These are phyloP conservation scores for Gymnocheta viridis DNA, from an alignment of 2,888 invertebrate species.

Conservation along the genomic window DNA sequence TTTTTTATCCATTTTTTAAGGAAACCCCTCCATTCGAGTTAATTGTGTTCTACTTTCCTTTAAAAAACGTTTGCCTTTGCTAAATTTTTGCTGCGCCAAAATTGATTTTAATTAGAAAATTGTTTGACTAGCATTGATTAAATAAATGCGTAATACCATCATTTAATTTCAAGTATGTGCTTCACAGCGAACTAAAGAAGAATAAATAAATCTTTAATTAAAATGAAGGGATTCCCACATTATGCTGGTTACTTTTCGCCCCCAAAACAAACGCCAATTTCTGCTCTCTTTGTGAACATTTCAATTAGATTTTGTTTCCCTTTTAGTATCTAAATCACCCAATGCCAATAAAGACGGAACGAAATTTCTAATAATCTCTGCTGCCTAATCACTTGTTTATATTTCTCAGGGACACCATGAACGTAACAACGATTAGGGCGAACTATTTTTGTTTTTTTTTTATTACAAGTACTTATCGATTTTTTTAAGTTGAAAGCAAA, in stretches of 20 bases:
- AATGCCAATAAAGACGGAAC: background rate
- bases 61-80: background rate
- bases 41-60: background rate
- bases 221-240: background rate
- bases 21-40: background rate
- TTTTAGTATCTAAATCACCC: background rate
- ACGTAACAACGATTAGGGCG: conserved; percentile 2
- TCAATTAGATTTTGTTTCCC: background rate
- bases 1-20: background rate
- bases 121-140: background rate
- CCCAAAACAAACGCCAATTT: background rate
- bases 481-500: conserved; percentile 10
- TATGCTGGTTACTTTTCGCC: background rate
- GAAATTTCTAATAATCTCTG: conserved; percentile 5
- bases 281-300: background rate
- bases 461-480: conserved; percentile 50
- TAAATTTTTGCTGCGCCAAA: background rate
- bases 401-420: conserved; percentile 12
- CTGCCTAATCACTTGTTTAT: conserved; percentile 8
- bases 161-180: background rate
- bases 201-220: conserved; percentile 14
- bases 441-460: conserved; percentile 7
- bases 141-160: background rate
- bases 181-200: background rate
- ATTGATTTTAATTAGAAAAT: background rate